Evolutionary conservation across 1,140 invertebrate genomes (phyloP).

Genomic region (Caenorhabditis briggsae): DNA sequence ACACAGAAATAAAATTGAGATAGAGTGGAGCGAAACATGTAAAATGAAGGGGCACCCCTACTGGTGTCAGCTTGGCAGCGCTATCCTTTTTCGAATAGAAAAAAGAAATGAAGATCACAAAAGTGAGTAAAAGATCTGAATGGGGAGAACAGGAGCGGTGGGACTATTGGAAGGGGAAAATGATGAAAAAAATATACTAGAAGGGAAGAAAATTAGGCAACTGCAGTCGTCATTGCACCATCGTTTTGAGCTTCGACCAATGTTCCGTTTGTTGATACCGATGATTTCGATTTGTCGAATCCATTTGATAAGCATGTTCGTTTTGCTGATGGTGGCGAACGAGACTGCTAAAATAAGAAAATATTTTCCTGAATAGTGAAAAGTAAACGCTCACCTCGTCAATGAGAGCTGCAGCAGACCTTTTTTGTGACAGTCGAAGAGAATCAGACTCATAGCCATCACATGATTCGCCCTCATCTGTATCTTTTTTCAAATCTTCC

Average conservation of each 20-base stretch:
- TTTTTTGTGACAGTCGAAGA: conserved; percentile 22
- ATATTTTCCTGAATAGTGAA: background rate
- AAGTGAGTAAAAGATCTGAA: conserved; percentile 9
- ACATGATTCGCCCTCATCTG: conserved; percentile 33
- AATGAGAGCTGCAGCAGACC: conserved; percentile 39
- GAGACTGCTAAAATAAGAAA: conserved; percentile 7
- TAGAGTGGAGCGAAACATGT: background rate
- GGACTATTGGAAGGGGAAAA: background rate
- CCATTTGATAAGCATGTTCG: background rate
- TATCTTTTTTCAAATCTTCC: conserved; percentile 33
- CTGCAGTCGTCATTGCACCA: conserved; percentile 28
- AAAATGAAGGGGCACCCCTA: background rate
- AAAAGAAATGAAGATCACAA: conserved; percentile 15
- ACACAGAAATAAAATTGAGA: conserved; percentile 49
- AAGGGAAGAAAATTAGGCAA: background rate
- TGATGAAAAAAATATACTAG: background rate
- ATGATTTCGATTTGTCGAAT: conserved; percentile 48
- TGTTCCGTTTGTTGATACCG: conserved; percentile 44
- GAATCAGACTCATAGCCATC: conserved; percentile 35
- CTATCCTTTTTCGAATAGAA: background rate
- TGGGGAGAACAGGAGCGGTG: background rate
- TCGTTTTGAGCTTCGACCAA: conserved; percentile 38
- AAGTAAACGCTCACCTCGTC: background rate
- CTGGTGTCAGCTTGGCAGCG: background rate
- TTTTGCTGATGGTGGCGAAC: conserved; percentile 23